Conservation (phyloP, 2,888 invertebrate genomes). For the Nasonovia ribisnigri region DNA sequence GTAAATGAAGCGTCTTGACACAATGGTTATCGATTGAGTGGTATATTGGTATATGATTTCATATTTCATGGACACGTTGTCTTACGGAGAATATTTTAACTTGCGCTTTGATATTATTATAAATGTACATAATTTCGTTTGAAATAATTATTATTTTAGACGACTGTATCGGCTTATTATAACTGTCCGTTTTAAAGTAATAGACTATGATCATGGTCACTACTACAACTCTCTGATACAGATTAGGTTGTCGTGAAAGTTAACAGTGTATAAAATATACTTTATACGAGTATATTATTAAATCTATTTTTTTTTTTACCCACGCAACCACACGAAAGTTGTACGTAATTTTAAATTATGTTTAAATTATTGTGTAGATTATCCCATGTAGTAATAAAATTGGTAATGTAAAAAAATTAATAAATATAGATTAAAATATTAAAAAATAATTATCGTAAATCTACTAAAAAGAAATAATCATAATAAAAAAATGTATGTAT, state of each 20-base stretch:
- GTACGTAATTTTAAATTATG: background rate
- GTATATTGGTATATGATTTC: no score
- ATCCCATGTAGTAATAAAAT: background rate
- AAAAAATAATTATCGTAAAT: background rate
- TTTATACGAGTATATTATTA: background rate
- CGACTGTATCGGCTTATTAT: background rate
- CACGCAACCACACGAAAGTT: background rate
- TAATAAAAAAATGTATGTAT: background rate
- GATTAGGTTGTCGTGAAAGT: background rate
- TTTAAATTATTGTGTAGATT: background rate
- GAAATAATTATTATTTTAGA: background rate
- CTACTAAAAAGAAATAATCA: background rate
- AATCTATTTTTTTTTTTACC: background rate
- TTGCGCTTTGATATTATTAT: no score
- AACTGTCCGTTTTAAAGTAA: no score
- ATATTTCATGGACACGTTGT: no score
- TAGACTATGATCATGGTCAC: background rate
- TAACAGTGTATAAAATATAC: background rate
- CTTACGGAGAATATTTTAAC: no score
- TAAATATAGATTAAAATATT: background rate
- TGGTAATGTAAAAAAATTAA: background rate
- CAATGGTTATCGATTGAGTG: background rate
- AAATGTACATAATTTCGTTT: no score
- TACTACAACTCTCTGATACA: background rate
- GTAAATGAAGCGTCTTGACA: no score